phyloP scores from a whole-genome alignment of 2,888 invertebrate species.

The Melangyna quadrimaculata region DNA sequence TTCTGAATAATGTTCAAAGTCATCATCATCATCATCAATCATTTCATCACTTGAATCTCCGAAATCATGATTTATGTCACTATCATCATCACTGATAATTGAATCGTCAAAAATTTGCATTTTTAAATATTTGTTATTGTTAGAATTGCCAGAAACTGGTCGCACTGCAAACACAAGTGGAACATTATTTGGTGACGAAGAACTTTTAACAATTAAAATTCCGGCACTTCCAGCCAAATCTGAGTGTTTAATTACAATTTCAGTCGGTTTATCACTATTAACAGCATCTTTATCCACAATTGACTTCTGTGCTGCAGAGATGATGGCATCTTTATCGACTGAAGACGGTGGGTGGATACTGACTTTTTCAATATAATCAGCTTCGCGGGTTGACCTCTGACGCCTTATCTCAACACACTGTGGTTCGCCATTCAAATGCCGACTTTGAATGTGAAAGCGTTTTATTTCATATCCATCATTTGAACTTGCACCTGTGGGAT shows the following conservation, averaged over 20 bases:
- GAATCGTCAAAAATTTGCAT: background rate
- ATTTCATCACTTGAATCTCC: background rate
- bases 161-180: slow-evolving; percentile 47
- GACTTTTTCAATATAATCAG: background rate
- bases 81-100: background rate
- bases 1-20: background rate
- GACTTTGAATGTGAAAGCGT: slow-evolving; percentile 33
- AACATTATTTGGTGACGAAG: background rate
- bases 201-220: slow-evolving; percentile 36
- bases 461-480: slow-evolving; percentile 15
- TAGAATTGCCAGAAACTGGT: background rate
- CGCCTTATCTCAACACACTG: background rate
- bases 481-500: slow-evolving; percentile 5
- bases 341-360: background rate
- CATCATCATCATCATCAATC: background rate
- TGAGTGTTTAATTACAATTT: slow-evolving; percentile 17
- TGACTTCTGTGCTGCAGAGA: background rate
- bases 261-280: background rate
- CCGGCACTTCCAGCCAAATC: slow-evolving; percentile 16
- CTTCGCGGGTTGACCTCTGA: background rate
- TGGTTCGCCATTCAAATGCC: background rate
- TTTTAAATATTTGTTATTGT: background rate
- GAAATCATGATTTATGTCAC: background rate
- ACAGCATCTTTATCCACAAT: background rate
- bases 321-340: background rate